Percentiles rank a stretch among this genome's conserved stretches.
phyloP scores from a whole-genome alignment of 1,140 invertebrate genomes.

The Anagrus nilaparvatae region DNA sequence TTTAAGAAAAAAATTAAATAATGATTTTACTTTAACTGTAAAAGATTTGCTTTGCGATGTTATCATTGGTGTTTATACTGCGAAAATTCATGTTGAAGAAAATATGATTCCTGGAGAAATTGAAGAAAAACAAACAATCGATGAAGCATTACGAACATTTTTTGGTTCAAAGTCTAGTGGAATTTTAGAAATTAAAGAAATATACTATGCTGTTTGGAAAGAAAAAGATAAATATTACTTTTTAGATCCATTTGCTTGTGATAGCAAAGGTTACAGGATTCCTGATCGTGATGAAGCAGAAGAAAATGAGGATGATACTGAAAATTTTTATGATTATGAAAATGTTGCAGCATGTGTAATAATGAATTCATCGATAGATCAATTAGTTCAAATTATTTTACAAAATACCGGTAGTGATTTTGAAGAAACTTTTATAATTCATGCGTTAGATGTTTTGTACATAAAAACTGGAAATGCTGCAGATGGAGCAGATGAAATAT shows the following conservation, averaged over 20 bases:
- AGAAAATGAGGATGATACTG: not conserved
- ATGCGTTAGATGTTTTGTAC: constrained; percentile 30
- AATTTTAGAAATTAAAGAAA: constrained; percentile 31
- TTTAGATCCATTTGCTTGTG: constrained; percentile 35
- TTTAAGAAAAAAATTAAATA: constrained; percentile 25
- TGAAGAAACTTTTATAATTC: constrained; percentile 32
- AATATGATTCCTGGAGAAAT: constrained; percentile 28
- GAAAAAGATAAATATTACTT: constrained; percentile 31
- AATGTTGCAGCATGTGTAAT: constrained; percentile 25
- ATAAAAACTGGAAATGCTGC: constrained; percentile 23
- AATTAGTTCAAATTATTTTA: constrained; percentile 28
- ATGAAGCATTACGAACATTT: constrained; percentile 24
- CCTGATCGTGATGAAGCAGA: constrained; percentile 10
- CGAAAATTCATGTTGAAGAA: constrained; percentile 30
- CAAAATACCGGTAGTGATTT: constrained; percentile 30
- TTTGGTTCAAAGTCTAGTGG: constrained; percentile 23
- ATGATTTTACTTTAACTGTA: constrained; percentile 27
- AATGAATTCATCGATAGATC: constrained; percentile 33
- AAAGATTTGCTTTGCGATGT: constrained; percentile 31
- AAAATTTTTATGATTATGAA: constrained; percentile 16
- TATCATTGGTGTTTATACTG: constrained; percentile 33
- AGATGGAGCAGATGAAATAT: constrained; percentile 19
- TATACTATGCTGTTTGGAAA: constrained; percentile 35
- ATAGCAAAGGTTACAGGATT: constrained; percentile 29
- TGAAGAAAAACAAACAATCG: constrained; percentile 21